Evolutionary conservation across 2,113 vertebrate genomes (phyloP).

Genomic region (Coryphaenoides rupestris): DNA sequence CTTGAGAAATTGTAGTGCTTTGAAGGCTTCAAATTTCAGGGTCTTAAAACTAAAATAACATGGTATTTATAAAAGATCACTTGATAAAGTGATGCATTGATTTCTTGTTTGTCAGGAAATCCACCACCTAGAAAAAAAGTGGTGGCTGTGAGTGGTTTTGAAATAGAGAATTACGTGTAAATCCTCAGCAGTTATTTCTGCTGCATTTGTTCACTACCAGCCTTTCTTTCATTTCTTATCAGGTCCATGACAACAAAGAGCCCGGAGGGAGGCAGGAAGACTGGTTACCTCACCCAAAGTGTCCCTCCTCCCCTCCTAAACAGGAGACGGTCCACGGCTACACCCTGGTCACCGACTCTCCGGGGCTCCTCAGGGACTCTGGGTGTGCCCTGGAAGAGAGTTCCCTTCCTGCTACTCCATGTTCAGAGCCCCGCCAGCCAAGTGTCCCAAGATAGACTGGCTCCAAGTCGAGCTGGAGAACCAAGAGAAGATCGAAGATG

Average conservation of each 20-base stretch:
- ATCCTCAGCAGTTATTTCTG: no score
- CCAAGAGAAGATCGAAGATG: constrained; percentile 7
- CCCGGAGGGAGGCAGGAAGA: constrained; percentile 36
- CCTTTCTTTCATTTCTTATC: constrained; percentile 8
- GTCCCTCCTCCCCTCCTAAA: constrained; percentile 49
- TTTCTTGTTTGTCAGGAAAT: no score
- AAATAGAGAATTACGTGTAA: no score
- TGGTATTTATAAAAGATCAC: no score
- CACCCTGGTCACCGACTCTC: constrained; percentile 55
- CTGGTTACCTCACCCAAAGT: constrained; percentile 25
- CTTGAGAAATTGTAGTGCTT: no score
- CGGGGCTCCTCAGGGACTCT: constrained; percentile 38
- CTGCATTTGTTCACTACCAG: background rate
- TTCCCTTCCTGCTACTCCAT: constrained; percentile 3
- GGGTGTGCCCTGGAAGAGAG: constrained; percentile 25
- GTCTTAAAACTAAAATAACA: no score
- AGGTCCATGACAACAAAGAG: constrained; percentile 65
- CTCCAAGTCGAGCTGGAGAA: constrained; percentile 7
- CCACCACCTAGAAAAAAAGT: no score
- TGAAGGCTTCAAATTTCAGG: no score
- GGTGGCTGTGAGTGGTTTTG: no score
- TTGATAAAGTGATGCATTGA: no score
- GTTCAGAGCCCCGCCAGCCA: constrained; percentile 11
- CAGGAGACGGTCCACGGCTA: constrained; percentile 54
- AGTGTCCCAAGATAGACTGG: constrained; percentile 14